Evolutionary conservation across 1,140 invertebrate genomes (phyloP), one percentile per base, ranked within the genome.

Genomic region (Berghia stephanieae): DNA sequence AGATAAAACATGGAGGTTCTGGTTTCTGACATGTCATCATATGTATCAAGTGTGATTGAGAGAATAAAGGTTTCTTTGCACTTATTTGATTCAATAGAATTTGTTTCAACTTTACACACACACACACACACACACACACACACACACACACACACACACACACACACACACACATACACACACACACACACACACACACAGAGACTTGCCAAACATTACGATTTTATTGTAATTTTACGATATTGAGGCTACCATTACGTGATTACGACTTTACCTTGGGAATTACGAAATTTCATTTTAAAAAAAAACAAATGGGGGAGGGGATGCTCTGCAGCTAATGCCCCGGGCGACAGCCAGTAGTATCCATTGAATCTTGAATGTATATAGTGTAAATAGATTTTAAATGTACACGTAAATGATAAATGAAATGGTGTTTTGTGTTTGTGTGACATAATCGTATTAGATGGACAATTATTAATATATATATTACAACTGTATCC

Each of bases 131-230:
- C 57, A 24, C 57, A 24, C 57, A 31, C 57, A 31, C 57, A 60
- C 57, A 31, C 57, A 60, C 57, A 60, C 57, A 60, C 57, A 60
- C 57, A 60, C 5, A 60, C 57, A 60, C 5, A 60, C 57, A 60
- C 5, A 60, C 57, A 60, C 5, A 5, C 5, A 60, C n/a, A 5
- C 27, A 27, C n/a, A 67, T 6, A 27, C 63, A 67, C 16, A 34
- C 63, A 1, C 31, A 8, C 18, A 13, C n/a, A 27, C 27, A n/a
- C 8, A 34, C 8, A 6, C 57, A 24, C 57, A 63, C 8, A 63
- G 5, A 24, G n/a, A n/a, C n/a, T n/a, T n/a, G n/a, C n/a, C n/a
- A n/a, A n/a, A n/a, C n/a, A n/a, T n/a, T n/a, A n/a, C n/a, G n/a
- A n/a, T n/a, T n/a, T n/a, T n/a, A n/a, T n/a, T n/a, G n/a, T n/a